Base-by-base conservation (phyloP, 2,797 vertebrate species). In the Rhinichthys osculus region DNA sequence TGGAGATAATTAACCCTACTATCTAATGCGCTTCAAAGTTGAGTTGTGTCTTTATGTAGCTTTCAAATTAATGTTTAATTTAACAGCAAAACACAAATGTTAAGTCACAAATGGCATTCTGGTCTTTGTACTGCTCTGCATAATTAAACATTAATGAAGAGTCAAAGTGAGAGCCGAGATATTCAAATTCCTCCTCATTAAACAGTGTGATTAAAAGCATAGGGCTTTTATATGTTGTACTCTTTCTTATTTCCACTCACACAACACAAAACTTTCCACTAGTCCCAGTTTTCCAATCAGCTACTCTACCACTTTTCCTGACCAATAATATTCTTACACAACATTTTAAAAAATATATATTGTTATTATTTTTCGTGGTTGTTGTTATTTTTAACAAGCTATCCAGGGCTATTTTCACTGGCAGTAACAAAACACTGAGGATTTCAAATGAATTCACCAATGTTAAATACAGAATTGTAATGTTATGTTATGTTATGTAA, bases 1-100 rank as follows among this genome's bases (percentile, higher is more conserved):
- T 93, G 91, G 91, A 92, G 90, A 92, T 94, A 92, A 95, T 93
- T 90, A 94, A 90, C 89, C 87, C 50, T 78, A 89, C 86, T 84
- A 88, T 91, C 91, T 90, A 87, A 89, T 91, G 90, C 81, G 86
- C 90, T 92, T 89, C 91, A 89, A 92, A 82, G 83, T 90, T 81
- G 87, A 73, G 90, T 91, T 90, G 92, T 92, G 92, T 90, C 92
- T 93, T 92, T 87, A 91, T 90, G 91, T 92, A 87, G 90, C 88
- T 84, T 86, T 66, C 81, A 92, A 92, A 93, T 92, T 91, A 93
- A 94, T 93, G 92, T 93, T 94, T 93, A 89, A 94, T 94, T 94
- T 91, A 93, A 89, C 89, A 92, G 91, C 90, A 91, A 87, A 88
- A 91, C 90, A 92, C 90, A 91, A 92, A 92, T 88, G 87, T 90